Percentiles rank a stretch among this genome's conserved stretches.
Conservation (phyloP, 2,113 vertebrate genomes). For the Tympanuchus pallidicinctus region DNA sequence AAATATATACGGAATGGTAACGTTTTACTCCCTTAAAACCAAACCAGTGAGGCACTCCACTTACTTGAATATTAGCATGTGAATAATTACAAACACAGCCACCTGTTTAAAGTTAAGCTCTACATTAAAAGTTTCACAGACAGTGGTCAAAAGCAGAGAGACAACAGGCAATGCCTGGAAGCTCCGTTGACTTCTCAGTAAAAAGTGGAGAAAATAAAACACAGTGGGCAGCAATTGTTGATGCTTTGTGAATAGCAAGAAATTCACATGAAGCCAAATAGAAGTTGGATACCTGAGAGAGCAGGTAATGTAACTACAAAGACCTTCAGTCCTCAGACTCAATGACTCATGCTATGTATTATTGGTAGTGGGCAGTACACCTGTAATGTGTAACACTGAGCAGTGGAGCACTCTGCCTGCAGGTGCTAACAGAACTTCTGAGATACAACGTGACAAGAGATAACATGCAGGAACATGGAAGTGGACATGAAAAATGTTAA, state of each 20-base stretch:
- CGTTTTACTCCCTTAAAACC: neutral
- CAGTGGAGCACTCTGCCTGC: neutral
- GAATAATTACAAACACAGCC: neutral
- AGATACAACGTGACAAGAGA: neutral
- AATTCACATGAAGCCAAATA: neutral
- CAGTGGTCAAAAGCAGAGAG: neutral
- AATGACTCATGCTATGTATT: neutral
- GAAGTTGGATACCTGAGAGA: neutral
- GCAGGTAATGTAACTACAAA: neutral
- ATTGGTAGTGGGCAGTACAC: neutral
- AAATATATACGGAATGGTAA: neutral
- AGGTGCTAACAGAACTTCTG: neutral
- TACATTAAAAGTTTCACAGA: neutral
- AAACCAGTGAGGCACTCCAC: neutral
- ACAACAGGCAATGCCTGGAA: neutral
- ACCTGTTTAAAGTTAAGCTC: slow-evolving; percentile 2
- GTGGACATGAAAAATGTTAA: neutral
- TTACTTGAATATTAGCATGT: neutral
- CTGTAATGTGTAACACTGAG: neutral
- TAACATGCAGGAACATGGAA: neutral
- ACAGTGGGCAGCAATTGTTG: neutral
- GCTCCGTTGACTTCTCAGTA: neutral
- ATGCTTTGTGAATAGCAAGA: neutral
- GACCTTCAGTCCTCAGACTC: neutral
- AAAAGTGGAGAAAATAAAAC: neutral